Evolutionary conservation across 2,113 vertebrate species (phyloP).

Genomic region (Eclectus roratus): DNA sequence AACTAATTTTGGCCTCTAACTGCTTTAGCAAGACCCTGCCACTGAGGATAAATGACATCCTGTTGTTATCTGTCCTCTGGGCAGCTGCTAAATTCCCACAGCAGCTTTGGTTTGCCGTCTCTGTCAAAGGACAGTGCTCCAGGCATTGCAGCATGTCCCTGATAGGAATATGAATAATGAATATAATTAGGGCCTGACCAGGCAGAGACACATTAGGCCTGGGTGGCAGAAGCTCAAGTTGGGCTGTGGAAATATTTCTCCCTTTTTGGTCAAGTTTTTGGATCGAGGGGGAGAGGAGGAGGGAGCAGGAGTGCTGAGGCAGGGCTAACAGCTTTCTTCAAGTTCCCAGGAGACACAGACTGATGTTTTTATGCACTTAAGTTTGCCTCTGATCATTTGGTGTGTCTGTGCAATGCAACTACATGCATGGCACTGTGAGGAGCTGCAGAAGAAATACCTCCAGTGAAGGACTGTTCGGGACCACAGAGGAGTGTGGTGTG

Average conservation of each 20-base stretch:
- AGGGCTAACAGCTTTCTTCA: neutral
- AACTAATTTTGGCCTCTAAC: constrained; percentile 16
- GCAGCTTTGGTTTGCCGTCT: neutral
- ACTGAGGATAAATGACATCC: constrained; percentile 15
- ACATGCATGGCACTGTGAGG: neutral
- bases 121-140: rapidly evolving
- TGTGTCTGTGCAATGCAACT: neutral
- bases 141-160: neutral
- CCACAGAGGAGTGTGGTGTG: neutral
- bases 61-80: constrained; percentile 14
- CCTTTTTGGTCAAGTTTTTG: neutral
- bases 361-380: neutral
- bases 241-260: neutral
- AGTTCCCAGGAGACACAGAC: neutral
- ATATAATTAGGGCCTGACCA: neutral
- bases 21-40: neutral
- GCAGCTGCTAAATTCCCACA: constrained; percentile 5
- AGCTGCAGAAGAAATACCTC: neutral
- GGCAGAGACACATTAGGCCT: neutral
- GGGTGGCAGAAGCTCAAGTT: neutral
- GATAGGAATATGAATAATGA: neutral
- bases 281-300: neutral
- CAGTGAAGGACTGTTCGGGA: neutral
- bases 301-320: neutral
- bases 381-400: neutral